Evolutionary conservation across 2,113 vertebrate genomes (phyloP), one percentile per base, ranked within the genome.

Genomic region (Anser brachyrhynchus): DNA sequence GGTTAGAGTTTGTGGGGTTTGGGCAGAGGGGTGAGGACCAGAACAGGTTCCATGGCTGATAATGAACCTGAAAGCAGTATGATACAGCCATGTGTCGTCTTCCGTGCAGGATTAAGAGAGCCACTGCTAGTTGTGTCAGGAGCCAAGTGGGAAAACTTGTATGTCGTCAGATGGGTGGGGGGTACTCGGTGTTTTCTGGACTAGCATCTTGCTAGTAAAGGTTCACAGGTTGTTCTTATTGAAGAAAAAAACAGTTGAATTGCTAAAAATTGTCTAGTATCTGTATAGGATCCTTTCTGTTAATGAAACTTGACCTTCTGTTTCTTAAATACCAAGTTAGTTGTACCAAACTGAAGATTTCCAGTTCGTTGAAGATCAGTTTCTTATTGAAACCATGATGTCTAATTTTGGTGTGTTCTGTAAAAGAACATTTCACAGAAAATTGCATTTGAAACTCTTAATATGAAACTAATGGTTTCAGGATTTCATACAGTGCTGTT

Each of bases 1-100:
- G 58, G 13, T 52, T 51, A 51, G 43, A 13, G 22, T 52, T 26
- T 21, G 58, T 13, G 33, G n/a, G 21, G 8, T n/a, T 33, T 11
- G 33, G 33, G 58, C 58, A 59, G 33, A 31, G 28, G 54, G 54
- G 54, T 57, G 29, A 57, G 62, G 35, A 65, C 2, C 29, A 19
- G 65, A 13, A 57, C 44, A 55, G 33, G 15, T 13, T 54, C 13
- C 0, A 0, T 58, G 62, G 51, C 46, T 17, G 7, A 0, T 4
- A 43, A 13, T 84, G 61, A 70, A 37, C 9, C 72, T 81, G 29
- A 35, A 49, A 54, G 33, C 35, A 35, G 14, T 3, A 26, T 1
- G 1, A 43, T 18, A 17, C 49, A 12, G 37, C 25, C 21, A 0
- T 1, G 0, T 31, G 7, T 35, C 37, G 69, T 93, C 7, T 28